phyloP scores from a whole-genome alignment of 2,888 invertebrate genomes.

The Torymus aiolomorphi region DNA sequence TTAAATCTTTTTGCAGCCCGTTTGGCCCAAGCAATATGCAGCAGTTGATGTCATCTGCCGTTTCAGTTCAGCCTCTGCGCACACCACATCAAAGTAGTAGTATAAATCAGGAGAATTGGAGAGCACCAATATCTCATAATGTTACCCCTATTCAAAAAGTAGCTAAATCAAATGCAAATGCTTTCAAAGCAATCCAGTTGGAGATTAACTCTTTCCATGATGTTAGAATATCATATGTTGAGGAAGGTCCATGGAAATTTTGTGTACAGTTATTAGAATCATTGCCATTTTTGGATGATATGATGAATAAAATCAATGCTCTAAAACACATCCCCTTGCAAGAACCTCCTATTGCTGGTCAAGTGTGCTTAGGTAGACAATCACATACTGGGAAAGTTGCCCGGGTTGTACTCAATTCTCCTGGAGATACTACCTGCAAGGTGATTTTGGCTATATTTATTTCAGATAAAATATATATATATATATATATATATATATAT shows the following conservation, averaged over 20 bases:
- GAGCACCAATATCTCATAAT: slow-evolving; percentile 29
- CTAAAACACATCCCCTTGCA: slow-evolving; percentile 79
- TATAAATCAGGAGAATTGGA: slow-evolving; percentile 43
- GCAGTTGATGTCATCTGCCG: neutral
- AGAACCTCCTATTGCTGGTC: slow-evolving; percentile 85
- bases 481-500: too few relatives aligned
- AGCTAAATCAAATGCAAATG: slow-evolving; percentile 50
- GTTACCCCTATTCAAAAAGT: slow-evolving; percentile 34
- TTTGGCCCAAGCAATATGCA: neutral
- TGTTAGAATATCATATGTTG: slow-evolving; percentile 81
- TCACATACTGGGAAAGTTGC: slow-evolving; percentile 83
- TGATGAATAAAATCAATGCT: slow-evolving; percentile 85
- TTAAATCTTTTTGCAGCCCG: slow-evolving; percentile 22
- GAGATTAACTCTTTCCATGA: slow-evolving; percentile 52
- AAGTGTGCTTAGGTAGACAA: slow-evolving; percentile 86
- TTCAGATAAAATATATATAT: neutral
- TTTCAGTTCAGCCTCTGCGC: slow-evolving; percentile 10
- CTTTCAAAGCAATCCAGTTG: slow-evolving; percentile 54
- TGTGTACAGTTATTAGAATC: slow-evolving; percentile 83
- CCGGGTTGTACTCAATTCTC: slow-evolving; percentile 86
- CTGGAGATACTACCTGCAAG: slow-evolving; percentile 84
- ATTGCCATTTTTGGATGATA: slow-evolving; percentile 79
- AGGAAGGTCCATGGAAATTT: slow-evolving; percentile 88
- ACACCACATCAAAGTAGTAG: slow-evolving; percentile 10
- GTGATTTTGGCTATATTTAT: slow-evolving; percentile 59